phyloP scores from a whole-genome alignment of 2,888 invertebrate species.

The Sminthurinus aureus region DNA sequence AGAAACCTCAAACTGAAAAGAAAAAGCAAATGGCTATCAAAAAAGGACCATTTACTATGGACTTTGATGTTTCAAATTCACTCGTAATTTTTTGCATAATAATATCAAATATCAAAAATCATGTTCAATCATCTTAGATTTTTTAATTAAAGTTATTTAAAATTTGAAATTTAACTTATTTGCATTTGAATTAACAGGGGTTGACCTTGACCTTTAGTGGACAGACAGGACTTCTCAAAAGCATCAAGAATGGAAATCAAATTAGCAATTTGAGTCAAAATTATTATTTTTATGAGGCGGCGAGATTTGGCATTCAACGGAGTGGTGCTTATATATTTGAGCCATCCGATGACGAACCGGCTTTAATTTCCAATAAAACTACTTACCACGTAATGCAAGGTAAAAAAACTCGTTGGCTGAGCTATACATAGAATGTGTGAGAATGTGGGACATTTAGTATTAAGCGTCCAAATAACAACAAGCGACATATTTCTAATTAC shows the following conservation, averaged over 20 bases:
- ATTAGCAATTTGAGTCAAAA: neutral
- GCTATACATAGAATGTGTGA: neutral
- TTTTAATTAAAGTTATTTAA: too few relatives aligned
- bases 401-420: neutral
- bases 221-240: neutral
- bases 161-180: neutral
- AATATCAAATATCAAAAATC: neutral
- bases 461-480: too few relatives aligned
- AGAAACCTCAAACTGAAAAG: neutral
- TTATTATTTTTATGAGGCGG: neutral
- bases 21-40: neutral
- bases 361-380: neutral
- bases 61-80: neutral
- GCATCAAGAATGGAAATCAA: neutral
- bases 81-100: neutral
- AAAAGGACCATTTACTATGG: neutral
- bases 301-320: neutral
- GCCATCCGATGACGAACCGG: neutral
- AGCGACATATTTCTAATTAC: too few relatives aligned
- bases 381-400: neutral
- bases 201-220: neutral
- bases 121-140: too few relatives aligned
- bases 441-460: too few relatives aligned
- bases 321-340: constrained; percentile 3
- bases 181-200: neutral